Evolutionary conservation across 2,113 vertebrate genomes (phyloP).

Genomic region (Petrocephalus microphthalmus): DNA sequence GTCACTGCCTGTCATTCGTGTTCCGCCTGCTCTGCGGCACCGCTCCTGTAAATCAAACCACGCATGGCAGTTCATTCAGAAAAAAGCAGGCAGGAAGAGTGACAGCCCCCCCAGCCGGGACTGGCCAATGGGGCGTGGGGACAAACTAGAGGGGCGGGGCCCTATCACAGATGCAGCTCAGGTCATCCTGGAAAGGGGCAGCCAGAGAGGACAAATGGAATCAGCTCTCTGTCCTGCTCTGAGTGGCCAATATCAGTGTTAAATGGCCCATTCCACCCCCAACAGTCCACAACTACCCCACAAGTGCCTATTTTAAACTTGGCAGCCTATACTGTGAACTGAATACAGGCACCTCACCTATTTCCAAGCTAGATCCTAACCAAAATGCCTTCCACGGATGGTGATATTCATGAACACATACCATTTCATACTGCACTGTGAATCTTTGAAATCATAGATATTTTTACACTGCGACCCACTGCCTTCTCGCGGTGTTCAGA

Average conservation of each 20-base stretch:
- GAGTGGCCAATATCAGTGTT: not conserved
- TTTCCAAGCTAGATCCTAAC: not conserved
- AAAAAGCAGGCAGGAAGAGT: constrained; percentile 29
- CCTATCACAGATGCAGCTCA: not conserved
- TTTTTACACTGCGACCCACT: not conserved
- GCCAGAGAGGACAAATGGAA: not conserved
- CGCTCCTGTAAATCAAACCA: constrained; percentile 34
- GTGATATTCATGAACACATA: not conserved
- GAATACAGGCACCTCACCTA: not conserved
- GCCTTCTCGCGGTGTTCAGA: not conserved
- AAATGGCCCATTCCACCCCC: not conserved
- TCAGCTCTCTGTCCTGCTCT: not conserved
- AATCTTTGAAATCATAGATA: constrained; percentile 1
- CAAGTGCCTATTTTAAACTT: not conserved
- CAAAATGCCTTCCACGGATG: not conserved
- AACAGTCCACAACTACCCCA: not conserved
- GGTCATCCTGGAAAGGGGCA: not conserved
- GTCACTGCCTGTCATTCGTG: not conserved
- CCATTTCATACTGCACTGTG: not conserved
- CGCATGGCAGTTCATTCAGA: constrained; percentile 36
- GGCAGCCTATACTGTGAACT: not conserved
- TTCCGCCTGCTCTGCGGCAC: not conserved
- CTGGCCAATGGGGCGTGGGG: constrained; percentile 21
- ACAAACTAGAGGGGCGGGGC: not conserved
- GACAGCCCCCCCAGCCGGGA: not conserved